Conservation (phyloP, 2,113 vertebrate species). For the Carollia perspicillata region DNA sequence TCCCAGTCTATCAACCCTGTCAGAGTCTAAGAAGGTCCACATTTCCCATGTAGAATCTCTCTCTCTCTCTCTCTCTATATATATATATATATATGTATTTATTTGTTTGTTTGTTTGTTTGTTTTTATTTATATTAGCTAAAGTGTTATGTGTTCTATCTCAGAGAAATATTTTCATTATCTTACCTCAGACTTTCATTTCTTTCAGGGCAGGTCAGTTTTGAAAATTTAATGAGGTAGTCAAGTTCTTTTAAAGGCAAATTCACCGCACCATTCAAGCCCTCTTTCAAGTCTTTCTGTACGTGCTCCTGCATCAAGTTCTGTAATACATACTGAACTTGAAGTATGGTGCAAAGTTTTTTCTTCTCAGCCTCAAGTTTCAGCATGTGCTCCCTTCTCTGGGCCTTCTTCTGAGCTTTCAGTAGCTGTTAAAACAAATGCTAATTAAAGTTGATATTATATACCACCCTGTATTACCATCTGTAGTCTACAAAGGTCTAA, state of each 20-base stretch:
- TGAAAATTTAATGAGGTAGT: conserved; percentile 90
- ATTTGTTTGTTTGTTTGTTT: too few species aligned
- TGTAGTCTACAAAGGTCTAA: not conserved
- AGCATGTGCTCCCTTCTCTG: conserved; percentile 85
- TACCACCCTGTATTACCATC: not conserved
- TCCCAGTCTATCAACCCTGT: not conserved
- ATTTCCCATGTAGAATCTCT: not conserved
- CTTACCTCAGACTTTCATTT: conserved; percentile 87
- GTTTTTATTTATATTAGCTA: not conserved
- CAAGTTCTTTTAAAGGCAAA: conserved; percentile 86
- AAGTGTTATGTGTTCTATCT: not conserved
- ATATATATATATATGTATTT: too few species aligned
- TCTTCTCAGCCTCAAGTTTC: conserved; percentile 88
- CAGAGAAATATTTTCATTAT: not conserved
- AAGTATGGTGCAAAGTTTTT: conserved; percentile 87
- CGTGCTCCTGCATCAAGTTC: conserved; percentile 88
- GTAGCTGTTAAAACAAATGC: conserved; percentile 82
- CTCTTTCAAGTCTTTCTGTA: conserved; percentile 87
- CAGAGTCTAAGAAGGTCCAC: not conserved
- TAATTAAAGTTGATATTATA: not conserved
- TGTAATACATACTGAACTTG: conserved; percentile 92
- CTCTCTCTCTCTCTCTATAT: too few species aligned
- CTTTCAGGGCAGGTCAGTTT: conserved; percentile 86
- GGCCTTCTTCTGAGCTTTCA: conserved; percentile 92
- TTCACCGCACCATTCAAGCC: conserved; percentile 87